phyloP scores from a whole-genome alignment of 1,140 invertebrate genomes.

The Camponotus vicinus region DNA sequence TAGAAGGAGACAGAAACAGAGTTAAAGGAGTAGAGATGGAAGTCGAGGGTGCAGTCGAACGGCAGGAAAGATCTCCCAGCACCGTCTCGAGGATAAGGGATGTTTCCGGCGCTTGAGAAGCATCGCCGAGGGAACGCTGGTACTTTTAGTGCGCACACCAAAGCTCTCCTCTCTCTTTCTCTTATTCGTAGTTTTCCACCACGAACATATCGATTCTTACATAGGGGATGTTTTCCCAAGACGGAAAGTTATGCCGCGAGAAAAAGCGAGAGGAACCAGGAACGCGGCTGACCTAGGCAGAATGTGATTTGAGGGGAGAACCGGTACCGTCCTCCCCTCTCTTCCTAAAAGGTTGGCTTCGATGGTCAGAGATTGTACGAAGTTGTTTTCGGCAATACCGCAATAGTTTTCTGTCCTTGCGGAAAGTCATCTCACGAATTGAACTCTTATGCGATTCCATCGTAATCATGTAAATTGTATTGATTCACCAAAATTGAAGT shows the following conservation, averaged over 20 bases:
- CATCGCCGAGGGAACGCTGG: conserved; percentile 68
- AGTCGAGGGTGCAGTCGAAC: conserved; percentile 69
- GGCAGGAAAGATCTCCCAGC: conserved; percentile 71
- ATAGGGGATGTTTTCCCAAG: conserved; percentile 76
- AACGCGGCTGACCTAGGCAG: conserved; percentile 73
- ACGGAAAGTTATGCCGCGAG: conserved; percentile 63
- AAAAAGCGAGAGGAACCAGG: conserved; percentile 41
- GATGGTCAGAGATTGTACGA: not conserved
- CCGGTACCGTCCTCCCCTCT: not conserved
- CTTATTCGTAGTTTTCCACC: conserved; percentile 47
- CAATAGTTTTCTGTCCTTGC: conserved; percentile 5
- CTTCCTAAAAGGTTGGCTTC: not conserved
- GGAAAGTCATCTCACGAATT: conserved; percentile 7
- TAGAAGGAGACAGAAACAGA: conserved; percentile 4
- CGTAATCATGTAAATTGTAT: conserved; percentile 6
- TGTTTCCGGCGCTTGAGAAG: conserved; percentile 73
- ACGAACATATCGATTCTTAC: conserved; percentile 77
- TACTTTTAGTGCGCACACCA: conserved; percentile 50
- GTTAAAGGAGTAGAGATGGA: conserved; percentile 56
- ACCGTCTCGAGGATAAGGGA: conserved; percentile 74
- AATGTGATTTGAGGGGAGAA: conserved; percentile 55
- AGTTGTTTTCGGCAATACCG: conserved; percentile 29
- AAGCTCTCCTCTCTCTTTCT: conserved; percentile 47
- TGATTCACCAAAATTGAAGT: not conserved
- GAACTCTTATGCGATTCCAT: not conserved